Evolutionary conservation across 2,888 invertebrate genomes (phyloP).

Genomic region (Dasysyrphus albostriatus): DNA sequence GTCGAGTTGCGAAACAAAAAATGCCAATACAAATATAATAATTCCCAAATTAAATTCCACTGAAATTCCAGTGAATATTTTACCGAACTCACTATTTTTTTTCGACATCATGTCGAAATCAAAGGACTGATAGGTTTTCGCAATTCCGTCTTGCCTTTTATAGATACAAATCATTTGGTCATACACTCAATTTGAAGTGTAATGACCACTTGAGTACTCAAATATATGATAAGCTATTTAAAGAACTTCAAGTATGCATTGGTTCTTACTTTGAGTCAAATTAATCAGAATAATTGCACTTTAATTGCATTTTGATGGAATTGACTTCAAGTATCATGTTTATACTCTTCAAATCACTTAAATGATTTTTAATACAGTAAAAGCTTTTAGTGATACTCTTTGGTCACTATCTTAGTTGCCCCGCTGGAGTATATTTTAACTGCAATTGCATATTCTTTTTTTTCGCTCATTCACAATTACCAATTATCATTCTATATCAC

Average conservation of each 20-base stretch:
- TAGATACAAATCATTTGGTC: neutral
- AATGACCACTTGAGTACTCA: neutral
- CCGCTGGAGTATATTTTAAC: neutral
- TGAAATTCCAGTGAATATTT: neutral
- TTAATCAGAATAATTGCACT: slow-evolving; percentile 20
- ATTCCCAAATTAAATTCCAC: neutral
- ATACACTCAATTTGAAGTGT: neutral
- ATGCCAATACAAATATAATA: neutral
- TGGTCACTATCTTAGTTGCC: neutral
- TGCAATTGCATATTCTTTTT: too few species aligned
- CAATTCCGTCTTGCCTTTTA: neutral
- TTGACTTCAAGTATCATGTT: slow-evolving; percentile 20
- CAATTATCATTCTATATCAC: neutral
- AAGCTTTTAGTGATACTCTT: slow-evolving; percentile 10
- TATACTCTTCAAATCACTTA: neutral
- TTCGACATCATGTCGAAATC: slow-evolving; percentile 16
- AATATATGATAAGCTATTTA: slow-evolving; percentile 28
- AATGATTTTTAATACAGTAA: slow-evolving; percentile 12
- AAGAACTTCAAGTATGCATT: slow-evolving; percentile 53
- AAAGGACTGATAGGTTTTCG: neutral
- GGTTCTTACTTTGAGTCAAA: slow-evolving; percentile 26
- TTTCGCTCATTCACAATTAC: too few species aligned
- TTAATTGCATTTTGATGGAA: slow-evolving; percentile 37
- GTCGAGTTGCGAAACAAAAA: neutral
- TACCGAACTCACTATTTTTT: neutral